Evolutionary conservation across 2,113 vertebrate species (phyloP).

Genomic region (Microtus richardsoni): DNA sequence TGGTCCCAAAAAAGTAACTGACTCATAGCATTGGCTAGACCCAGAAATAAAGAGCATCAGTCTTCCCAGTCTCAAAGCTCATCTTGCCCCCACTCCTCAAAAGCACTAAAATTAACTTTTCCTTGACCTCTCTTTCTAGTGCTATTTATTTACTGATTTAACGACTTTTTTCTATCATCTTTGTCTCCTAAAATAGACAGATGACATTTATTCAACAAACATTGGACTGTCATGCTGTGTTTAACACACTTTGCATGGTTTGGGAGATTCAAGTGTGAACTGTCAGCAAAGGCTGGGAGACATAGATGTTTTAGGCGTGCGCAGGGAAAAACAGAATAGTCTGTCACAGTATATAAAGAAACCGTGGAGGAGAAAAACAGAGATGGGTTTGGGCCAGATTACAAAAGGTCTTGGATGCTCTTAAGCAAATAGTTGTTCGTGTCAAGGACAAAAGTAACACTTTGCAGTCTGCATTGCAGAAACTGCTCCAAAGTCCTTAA

Average conservation of each 20-base stretch:
- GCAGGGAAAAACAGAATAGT: slow-evolving; percentile 30
- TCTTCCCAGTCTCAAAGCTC: slow-evolving; percentile 73
- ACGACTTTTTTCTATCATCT: slow-evolving; percentile 75
- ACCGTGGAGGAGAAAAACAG: neutral
- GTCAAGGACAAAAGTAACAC: slow-evolving; percentile 68
- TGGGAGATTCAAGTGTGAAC: slow-evolving; percentile 62
- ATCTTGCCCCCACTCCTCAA: slow-evolving; percentile 74
- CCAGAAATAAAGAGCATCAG: slow-evolving; percentile 77
- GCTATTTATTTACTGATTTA: slow-evolving; percentile 78
- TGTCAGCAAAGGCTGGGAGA: slow-evolving; percentile 46
- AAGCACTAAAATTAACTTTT: slow-evolving; percentile 80
- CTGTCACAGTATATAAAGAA: slow-evolving; percentile 49
- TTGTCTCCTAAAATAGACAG: slow-evolving; percentile 77
- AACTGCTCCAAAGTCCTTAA: slow-evolving; percentile 40
- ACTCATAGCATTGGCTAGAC: slow-evolving; percentile 74
- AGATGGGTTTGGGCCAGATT: slow-evolving; percentile 54
- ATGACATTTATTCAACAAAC: slow-evolving; percentile 71
- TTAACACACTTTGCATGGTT: slow-evolving; percentile 59
- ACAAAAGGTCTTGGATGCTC: slow-evolving; percentile 60
- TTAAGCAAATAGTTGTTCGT: slow-evolving; percentile 60
- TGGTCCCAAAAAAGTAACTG: slow-evolving; percentile 81
- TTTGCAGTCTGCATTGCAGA: slow-evolving; percentile 56
- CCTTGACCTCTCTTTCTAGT: slow-evolving; percentile 73
- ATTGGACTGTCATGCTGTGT: slow-evolving; percentile 57
- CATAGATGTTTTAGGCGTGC: slow-evolving; percentile 10